These are phyloP conservation scores for Hyperopisus bebe DNA, from an alignment of 2,113 vertebrate genomes.

Conservation along the genomic window DNA sequence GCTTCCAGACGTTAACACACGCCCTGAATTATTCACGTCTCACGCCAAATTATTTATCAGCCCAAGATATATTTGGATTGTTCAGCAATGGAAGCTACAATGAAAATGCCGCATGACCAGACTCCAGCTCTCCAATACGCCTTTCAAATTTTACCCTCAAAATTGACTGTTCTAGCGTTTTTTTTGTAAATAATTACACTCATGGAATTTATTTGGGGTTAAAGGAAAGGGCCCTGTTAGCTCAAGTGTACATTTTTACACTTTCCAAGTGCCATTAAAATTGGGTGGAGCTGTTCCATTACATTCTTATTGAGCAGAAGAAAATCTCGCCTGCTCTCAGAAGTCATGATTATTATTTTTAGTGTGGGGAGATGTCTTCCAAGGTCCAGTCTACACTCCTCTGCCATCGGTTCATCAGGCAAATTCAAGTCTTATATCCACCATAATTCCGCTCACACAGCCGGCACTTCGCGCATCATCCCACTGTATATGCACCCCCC, in stretches of 20 bases:
- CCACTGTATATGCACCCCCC: not conserved
- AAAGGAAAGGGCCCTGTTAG: not conserved
- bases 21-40: constrained; percentile 42
- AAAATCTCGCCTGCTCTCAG: no score
- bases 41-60: constrained; percentile 43
- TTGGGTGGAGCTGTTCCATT: not conserved
- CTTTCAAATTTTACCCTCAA: not conserved
- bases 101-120: not conserved
- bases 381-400: not conserved
- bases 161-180: not conserved
- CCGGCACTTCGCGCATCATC: not conserved
- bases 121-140: not conserved
- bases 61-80: constrained; percentile 44
- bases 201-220: not conserved
- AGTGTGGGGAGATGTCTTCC: not conserved
- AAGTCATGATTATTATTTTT: not conserved
- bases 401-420: not conserved
- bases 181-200: not conserved
- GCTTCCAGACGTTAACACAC: constrained; percentile 44
- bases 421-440: not conserved
- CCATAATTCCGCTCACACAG: not conserved
- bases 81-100: constrained; percentile 17
- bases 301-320: not conserved
- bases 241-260: not conserved
- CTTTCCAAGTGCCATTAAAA: not conserved